A percentile compares a stretch with the other conserved stretches of the same genome.
Evolutionary conservation across 2,113 vertebrate genomes (phyloP).

Genomic region (Guaruba guarouba): DNA sequence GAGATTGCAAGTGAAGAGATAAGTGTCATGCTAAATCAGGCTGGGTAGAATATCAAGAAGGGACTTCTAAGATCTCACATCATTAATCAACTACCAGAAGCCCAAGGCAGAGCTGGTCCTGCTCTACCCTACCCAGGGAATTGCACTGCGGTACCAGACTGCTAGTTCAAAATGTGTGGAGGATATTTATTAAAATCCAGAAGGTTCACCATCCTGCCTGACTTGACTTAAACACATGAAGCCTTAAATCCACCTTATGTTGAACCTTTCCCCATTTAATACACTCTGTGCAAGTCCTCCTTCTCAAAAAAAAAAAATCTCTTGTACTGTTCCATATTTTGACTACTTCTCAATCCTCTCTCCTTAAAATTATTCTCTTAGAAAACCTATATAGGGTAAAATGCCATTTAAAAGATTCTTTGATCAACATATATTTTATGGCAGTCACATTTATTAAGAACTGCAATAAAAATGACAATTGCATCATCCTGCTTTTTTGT

Average conservation of each 20-base stretch:
- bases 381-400: background rate
- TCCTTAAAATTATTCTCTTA: background rate
- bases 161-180: background rate
- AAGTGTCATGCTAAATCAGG: constrained; percentile 41
- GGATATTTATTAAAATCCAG: background rate
- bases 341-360: background rate
- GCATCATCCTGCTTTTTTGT: background rate
- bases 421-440: background rate
- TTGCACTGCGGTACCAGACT: background rate
- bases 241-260: background rate
- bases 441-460: background rate
- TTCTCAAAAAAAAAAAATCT: background rate
- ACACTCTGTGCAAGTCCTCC: background rate
- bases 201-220: background rate
- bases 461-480: background rate
- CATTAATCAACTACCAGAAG: constrained; percentile 52
- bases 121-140: background rate
- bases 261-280: background rate
- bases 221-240: background rate
- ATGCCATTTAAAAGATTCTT: background rate
- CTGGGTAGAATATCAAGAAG: constrained; percentile 53
- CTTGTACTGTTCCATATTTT: background rate
- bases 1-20: constrained; percentile 16
- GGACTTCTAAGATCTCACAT: constrained; percentile 47
- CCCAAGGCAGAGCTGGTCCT: background rate